Evolutionary conservation across 2,888 invertebrate species (phyloP), one percentile per base, ranked within the genome.

Genomic region (Automeris io): DNA sequence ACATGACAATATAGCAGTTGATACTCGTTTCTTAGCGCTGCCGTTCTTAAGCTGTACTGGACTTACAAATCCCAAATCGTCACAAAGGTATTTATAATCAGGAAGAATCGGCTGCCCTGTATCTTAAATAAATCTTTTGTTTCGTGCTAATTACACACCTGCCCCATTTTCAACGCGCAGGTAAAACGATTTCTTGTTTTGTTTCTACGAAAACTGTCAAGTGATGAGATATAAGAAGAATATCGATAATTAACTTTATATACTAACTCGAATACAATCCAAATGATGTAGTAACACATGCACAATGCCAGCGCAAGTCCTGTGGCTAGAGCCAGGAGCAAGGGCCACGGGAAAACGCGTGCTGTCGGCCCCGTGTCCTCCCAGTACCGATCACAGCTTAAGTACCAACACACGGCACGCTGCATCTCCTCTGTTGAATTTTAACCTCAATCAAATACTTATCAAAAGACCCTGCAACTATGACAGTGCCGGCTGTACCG

Each of bases 301-400:
- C 95, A 94, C 47, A 96, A 91, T 32, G 95, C 94, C 36, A 94
- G 88, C 29, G 94, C 93, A 31, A 95, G 88, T 35, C 95, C 91
- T 61, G 95, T 92, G 46, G 95, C 91, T 33, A 95, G 90, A 46
- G 95, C 92, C 54, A 95, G 90, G 37, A 90, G 81, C 24, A 90
- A 87, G 34, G 94, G 94, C 93, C 95, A 94, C 18, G 95, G 95
- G 67, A 95, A 95, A 47, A 91, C 91, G 53, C 93, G 89, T 35
- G 92, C 90, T 48, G 92, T 90, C 7, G 90, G 89, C 46, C 93
- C 91, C 45, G 91, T 89, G 73, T 95, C 95, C 75, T 96, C 95
- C 95, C 96, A 96, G 76, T 95, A 96, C 46, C 94, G 91, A 70
- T 96, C 95, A 68, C 97, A 97, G 49, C 95, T 95, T 62, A 97